Percentiles rank a stretch among this genome's conserved stretches.
phyloP scores from a whole-genome alignment of 2,113 vertebrate species.

The Heterotilapia buettikoferi region DNA sequence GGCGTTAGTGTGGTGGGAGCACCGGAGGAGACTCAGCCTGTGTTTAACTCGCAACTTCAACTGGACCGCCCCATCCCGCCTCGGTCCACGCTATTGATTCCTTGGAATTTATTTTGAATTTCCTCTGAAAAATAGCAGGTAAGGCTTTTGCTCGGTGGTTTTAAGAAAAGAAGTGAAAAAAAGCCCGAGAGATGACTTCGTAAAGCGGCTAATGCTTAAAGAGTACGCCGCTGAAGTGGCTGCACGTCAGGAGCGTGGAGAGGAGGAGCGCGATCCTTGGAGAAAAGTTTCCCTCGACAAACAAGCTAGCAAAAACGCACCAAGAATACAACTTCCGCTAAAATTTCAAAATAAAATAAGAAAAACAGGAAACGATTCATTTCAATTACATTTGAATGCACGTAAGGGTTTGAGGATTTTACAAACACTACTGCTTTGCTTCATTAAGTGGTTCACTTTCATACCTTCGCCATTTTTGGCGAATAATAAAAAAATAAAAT shows the following conservation, averaged over 20 bases:
- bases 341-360: neutral
- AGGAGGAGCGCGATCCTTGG: constrained; percentile 4
- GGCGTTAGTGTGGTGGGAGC: neutral
- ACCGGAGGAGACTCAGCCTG: neutral
- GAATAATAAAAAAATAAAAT: neutral
- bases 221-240: constrained; percentile 1
- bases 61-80: constrained; percentile 44
- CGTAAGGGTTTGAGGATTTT: neutral
- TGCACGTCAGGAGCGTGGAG: constrained; percentile 10
- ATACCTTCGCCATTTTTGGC: neutral
- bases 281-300: constrained; percentile 8
- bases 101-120: neutral
- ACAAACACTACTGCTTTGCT: neutral
- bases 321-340: neutral
- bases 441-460: neutral
- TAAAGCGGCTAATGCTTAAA: fast-evolving
- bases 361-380: neutral
- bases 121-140: neutral
- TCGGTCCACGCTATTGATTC: neutral
- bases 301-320: neutral
- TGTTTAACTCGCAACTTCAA: neutral
- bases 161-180: neutral
- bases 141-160: neutral
- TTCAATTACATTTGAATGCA: neutral
- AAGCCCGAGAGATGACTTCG: neutral